Percentiles rank a stretch among this genome's conserved stretches.
These are phyloP conservation scores for Cisticola juncidis DNA, from an alignment of 2,113 vertebrate species.

Conservation along the genomic window DNA sequence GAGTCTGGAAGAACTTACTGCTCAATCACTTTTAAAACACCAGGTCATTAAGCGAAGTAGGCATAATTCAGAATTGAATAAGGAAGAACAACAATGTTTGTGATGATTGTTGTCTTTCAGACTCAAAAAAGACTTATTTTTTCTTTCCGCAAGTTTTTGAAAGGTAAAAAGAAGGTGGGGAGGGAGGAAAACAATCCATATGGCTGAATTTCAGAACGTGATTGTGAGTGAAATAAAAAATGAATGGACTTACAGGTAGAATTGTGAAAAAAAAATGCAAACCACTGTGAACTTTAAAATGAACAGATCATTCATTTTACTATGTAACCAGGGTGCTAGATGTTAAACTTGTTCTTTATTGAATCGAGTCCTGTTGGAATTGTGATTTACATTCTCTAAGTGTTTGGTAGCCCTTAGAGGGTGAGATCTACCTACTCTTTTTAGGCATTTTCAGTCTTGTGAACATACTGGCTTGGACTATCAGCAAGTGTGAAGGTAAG, in stretches of 20 bases:
- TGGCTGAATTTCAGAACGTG: not conserved
- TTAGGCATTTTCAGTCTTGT: not conserved
- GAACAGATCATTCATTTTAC: not conserved
- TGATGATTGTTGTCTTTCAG: not conserved
- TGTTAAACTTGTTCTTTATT: not conserved
- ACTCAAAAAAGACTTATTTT: not conserved
- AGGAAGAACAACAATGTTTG: not conserved
- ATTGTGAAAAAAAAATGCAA: not conserved
- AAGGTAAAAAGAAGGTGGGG: not conserved
- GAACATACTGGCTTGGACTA: not conserved
- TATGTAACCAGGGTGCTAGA: not conserved
- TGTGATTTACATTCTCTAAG: not conserved
- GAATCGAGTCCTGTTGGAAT: not conserved
- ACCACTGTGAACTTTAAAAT: not conserved
- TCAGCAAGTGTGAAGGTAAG: not conserved
- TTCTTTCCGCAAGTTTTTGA: not conserved
- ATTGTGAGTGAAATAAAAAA: not conserved
- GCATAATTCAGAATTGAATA: slow-evolving; percentile 11
- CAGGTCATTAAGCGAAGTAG: slow-evolving; percentile 34
- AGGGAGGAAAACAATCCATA: not conserved
- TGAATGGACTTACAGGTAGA: not conserved
- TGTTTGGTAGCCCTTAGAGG: not conserved
- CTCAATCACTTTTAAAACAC: not conserved
- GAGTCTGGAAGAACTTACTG: not conserved
- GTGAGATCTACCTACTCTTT: not conserved